Conservation (phyloP, 1,140 invertebrate species). For the Cydia pomonella region DNA sequence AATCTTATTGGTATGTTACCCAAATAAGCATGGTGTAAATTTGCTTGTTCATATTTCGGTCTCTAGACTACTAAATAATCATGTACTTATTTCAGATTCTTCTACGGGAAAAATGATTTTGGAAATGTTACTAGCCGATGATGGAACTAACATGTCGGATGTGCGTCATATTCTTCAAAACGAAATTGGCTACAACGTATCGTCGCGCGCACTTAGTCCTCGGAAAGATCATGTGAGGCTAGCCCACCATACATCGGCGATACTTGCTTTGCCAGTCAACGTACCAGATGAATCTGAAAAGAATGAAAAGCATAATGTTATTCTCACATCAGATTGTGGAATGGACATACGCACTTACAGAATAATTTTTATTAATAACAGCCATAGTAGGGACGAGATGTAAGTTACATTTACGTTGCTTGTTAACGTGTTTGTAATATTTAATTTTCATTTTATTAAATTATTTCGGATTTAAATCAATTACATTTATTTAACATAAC, state of each 20-base stretch:
- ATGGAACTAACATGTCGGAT: conserved; percentile 63
- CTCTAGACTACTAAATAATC: neutral
- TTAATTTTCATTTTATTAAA: neutral
- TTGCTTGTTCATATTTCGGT: too few species aligned
- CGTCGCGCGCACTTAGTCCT: conserved; percentile 54
- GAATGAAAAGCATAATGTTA: conserved; percentile 64
- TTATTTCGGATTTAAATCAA: too few species aligned
- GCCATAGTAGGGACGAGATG: neutral
- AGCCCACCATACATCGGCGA: conserved; percentile 52
- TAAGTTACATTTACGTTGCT: neutral
- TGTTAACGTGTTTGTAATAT: neutral
- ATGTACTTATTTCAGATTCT: conserved; percentile 56
- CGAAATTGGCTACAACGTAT: conserved; percentile 57
- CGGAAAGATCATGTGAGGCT: conserved; percentile 55
- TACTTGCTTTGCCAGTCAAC: conserved; percentile 60
- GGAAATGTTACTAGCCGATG: conserved; percentile 61
- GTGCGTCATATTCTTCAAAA: conserved; percentile 63
- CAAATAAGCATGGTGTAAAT: too few species aligned
- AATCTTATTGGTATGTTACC: conserved; percentile 55
- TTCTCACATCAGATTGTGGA: conserved; percentile 69
- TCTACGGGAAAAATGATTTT: conserved; percentile 64
- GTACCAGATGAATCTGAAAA: conserved; percentile 53
- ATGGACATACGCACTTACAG: conserved; percentile 72
- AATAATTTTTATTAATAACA: conserved; percentile 56
- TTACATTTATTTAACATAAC: too few species aligned